These are phyloP conservation scores for Phalanger gymnotis DNA, from an alignment of 2,797 vertebrate species.

Conservation along the genomic window DNA sequence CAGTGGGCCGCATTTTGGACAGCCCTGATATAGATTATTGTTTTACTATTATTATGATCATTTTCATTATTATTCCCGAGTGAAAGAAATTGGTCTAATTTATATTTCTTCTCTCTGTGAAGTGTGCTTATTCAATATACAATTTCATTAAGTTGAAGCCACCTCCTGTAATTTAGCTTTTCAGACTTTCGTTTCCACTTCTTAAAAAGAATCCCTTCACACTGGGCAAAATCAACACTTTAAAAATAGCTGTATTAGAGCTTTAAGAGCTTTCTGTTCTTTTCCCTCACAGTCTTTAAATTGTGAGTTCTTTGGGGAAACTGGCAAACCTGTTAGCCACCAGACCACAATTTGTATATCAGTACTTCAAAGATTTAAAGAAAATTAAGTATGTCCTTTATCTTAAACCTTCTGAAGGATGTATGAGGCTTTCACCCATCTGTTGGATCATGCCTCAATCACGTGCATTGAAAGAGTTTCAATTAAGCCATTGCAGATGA, in stretches of 20 bases:
- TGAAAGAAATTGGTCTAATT: constrained; percentile 46
- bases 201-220: constrained; percentile 11
- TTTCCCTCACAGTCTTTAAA: constrained; percentile 22
- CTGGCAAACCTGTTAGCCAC: constrained; percentile 9
- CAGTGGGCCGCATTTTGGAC: no score
- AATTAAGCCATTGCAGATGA: constrained; percentile 42
- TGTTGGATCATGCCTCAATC: neutral
- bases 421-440: neutral
- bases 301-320: constrained; percentile 14
- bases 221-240: neutral
- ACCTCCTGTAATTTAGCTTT: constrained; percentile 22
- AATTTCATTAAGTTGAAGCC: constrained; percentile 27
- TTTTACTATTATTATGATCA: constrained; percentile 23
- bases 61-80: constrained; percentile 35
- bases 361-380: constrained; percentile 33
- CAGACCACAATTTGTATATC: neutral
- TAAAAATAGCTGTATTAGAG: neutral
- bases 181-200: constrained; percentile 40
- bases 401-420: neutral
- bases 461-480: constrained; percentile 15
- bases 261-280: constrained; percentile 27
- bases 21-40: no score
- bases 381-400: constrained; percentile 6
- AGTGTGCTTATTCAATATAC: constrained; percentile 15
- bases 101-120: constrained; percentile 7